A percentile compares a stretch with the other conserved stretches of the same genome.
phyloP scores from a whole-genome alignment of 1,140 invertebrate species.

The Micrasema longulum region DNA sequence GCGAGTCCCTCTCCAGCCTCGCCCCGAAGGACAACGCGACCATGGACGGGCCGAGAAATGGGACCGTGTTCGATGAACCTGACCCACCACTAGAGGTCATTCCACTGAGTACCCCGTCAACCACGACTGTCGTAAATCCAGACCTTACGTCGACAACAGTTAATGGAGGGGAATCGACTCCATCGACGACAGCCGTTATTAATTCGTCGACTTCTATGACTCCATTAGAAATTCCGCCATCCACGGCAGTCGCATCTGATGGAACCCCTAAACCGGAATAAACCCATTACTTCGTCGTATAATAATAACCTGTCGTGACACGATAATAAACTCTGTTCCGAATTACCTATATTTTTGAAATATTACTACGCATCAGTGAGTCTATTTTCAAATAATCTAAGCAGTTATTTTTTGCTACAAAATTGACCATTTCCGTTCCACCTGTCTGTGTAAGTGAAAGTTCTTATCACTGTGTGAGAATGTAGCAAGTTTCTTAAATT shows the following conservation, averaged over 20 bases:
- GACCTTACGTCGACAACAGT: too few relatives aligned
- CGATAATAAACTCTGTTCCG: not conserved
- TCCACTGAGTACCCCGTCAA: slow-evolving; percentile 26
- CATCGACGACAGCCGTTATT: slow-evolving; percentile 16
- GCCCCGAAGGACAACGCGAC: slow-evolving; percentile 44
- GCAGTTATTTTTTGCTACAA: too few relatives aligned
- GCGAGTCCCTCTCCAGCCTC: slow-evolving; percentile 58
- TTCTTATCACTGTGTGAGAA: too few relatives aligned
- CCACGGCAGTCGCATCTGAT: not conserved
- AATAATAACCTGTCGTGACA: not conserved
- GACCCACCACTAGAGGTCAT: slow-evolving; percentile 42
- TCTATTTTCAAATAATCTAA: too few relatives aligned
- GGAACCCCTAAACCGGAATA: slow-evolving; percentile 7
- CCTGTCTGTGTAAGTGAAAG: too few relatives aligned
- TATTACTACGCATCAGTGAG: too few relatives aligned
- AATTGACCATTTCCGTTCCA: too few relatives aligned
- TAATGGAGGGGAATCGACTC: not conserved
- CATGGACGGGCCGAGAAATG: not conserved
- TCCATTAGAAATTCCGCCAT: not conserved
- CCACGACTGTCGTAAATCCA: slow-evolving; percentile 19
- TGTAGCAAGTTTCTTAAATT: too few relatives aligned
- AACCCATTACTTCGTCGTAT: slow-evolving; percentile 19
- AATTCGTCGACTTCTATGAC: not conserved
- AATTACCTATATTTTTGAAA: too few relatives aligned
- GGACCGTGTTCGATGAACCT: not conserved